A percentile compares a stretch with the other conserved stretches of the same genome.
These are phyloP conservation scores for Drosophila bocki DNA, from an alignment of 1,140 invertebrate species.

Conservation along the genomic window DNA sequence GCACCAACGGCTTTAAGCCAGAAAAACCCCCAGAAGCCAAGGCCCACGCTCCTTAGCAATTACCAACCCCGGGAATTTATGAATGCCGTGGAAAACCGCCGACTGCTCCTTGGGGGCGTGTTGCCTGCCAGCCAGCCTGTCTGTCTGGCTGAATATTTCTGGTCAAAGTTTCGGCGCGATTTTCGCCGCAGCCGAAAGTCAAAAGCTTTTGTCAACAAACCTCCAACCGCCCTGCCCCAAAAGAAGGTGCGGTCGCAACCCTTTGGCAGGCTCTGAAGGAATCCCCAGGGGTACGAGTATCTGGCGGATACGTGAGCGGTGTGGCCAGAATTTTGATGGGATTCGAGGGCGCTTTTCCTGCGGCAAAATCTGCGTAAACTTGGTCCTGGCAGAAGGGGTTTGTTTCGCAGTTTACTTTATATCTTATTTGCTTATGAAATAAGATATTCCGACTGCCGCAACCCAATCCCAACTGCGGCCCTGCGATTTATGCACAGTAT, in stretches of 20 bases:
- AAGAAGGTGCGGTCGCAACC: slow-evolving; percentile 69
- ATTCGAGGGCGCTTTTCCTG: slow-evolving; percentile 48
- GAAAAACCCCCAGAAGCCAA: neutral
- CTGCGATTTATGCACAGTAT: slow-evolving; percentile 63
- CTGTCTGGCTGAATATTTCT: slow-evolving; percentile 66
- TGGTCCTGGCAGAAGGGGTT: slow-evolving; percentile 54
- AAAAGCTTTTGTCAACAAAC: slow-evolving; percentile 72
- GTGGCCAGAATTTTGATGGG: slow-evolving; percentile 79
- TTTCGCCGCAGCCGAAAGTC: slow-evolving; percentile 63
- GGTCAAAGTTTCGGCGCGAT: slow-evolving; percentile 68
- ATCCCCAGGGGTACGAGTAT: slow-evolving; percentile 45
- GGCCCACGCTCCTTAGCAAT: slow-evolving; percentile 9
- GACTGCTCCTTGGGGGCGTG: slow-evolving; percentile 41
- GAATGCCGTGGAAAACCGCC: slow-evolving; percentile 43
- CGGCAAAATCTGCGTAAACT: slow-evolving; percentile 79
- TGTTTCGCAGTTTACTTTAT: slow-evolving; percentile 60
- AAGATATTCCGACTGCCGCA: slow-evolving; percentile 63
- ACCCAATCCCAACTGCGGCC: slow-evolving; percentile 24
- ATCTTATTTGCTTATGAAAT: slow-evolving; percentile 81
- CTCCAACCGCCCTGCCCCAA: neutral
- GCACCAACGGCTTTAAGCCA: slow-evolving; percentile 39
- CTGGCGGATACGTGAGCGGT: slow-evolving; percentile 59
- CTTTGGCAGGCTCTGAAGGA: slow-evolving; percentile 56
- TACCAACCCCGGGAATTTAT: slow-evolving; percentile 58
- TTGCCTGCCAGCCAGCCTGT: slow-evolving; percentile 29